phyloP scores from a whole-genome alignment of 1,140 invertebrate species.

The Drosophila murphyi region DNA sequence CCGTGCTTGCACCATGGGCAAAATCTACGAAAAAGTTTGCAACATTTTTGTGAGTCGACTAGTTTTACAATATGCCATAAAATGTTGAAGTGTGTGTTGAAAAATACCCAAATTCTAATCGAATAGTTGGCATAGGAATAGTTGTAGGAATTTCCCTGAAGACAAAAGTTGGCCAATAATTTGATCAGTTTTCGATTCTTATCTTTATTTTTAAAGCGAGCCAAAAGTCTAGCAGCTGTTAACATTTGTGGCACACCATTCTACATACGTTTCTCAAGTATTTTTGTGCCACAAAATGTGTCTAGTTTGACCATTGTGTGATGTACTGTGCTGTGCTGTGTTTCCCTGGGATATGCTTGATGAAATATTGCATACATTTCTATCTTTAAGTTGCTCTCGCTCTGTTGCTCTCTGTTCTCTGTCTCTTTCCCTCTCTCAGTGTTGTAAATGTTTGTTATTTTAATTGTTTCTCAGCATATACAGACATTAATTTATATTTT shows the following conservation, averaged over 20 bases:
- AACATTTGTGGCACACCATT: neutral
- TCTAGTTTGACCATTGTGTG: neutral
- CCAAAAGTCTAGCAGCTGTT: neutral
- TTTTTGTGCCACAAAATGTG: too few relatives aligned
- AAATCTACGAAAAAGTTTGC: too few relatives aligned
- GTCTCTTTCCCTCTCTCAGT: conserved; percentile 4
- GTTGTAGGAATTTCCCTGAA: too few relatives aligned
- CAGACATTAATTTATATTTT: neutral
- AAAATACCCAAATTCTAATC: too few relatives aligned
- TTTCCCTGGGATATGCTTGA: conserved; percentile 24
- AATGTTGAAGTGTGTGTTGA: too few relatives aligned
- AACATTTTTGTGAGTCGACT: too few relatives aligned
- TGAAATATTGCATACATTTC: conserved; percentile 20
- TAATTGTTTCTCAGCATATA: conserved; percentile 40
- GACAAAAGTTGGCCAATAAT: too few relatives aligned
- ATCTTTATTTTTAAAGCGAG: too few relatives aligned
- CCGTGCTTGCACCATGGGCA: neutral
- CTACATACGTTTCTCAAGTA: too few relatives aligned
- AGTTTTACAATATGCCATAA: too few relatives aligned
- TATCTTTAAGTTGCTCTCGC: neutral
- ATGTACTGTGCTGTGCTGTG: neutral
- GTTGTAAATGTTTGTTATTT: conserved; percentile 31
- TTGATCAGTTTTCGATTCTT: too few relatives aligned
- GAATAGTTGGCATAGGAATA: too few relatives aligned
- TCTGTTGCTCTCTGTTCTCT: neutral